Base-by-base conservation (phyloP, 2,797 vertebrate species). In the Carapus acus region DNA sequence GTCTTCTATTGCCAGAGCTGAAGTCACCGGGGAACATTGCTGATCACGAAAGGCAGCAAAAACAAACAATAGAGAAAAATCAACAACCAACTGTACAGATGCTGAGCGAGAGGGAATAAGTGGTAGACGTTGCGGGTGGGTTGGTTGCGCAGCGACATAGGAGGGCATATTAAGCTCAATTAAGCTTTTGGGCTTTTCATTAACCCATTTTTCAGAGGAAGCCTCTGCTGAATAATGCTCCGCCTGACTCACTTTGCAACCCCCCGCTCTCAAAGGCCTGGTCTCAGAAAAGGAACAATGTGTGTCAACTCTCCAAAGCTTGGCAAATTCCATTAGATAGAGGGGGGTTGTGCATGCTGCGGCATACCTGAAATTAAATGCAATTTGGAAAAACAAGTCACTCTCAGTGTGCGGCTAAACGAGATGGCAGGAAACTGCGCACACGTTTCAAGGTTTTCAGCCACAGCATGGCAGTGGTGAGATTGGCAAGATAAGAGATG, bases 101-200 rank as follows among this genome's bases (percentile, higher is more conserved):
- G 70, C 76, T 74, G 74, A 76, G 49, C 78, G 82, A 69, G 72
- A 62, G 64, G n/a, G 67, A 71, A 71, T 74, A 79, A 62, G 73
- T 77, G 67, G 60, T 77, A 74, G 68, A 67, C n/a, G n/a, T n/a
- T n/a, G 65, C 8, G 60, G 71, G 58, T 55, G 63, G 47, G 54
- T 52, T 46, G 45, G 67, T 59, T 79, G 72, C 74, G 77, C 71
- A 72, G 71, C 65, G 58, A 68, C 73, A 83, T 76, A 76, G 76
- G 73, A 79, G 71, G 72, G 62, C 78, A 75, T 79, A 85, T 83
- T 82, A 80, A 74, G 81, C 77, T 78, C 86, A 87, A 88, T 87
- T 84, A 88, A 79, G 76, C 83, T 83, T 83, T 81, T 81, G 83
- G 83, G 86, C 80, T 86, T 86, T 88, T 87, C 83, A 88, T 88